Conservation (phyloP, 2,797 vertebrate species). For the Valencia hispanica region DNA sequence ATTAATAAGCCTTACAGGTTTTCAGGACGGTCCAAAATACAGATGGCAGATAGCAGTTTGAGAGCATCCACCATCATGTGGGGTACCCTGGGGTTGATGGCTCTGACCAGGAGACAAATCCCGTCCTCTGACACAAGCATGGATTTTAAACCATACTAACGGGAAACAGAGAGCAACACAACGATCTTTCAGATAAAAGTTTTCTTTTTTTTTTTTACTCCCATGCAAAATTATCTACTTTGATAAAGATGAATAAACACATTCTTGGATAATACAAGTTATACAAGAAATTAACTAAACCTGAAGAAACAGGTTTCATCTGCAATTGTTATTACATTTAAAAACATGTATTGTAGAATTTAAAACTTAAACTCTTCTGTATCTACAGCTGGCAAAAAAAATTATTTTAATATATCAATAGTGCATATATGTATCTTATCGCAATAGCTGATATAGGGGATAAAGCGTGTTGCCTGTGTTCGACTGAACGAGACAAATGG, state of each 20-base stretch:
- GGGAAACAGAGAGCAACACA: conserved; percentile 1
- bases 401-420: neutral
- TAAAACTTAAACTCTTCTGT: too few species aligned
- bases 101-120: conserved; percentile 87
- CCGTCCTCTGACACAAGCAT: conserved; percentile 88
- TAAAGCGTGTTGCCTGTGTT: too few species aligned
- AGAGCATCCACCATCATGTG: conserved; percentile 93
- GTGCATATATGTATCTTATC: neutral
- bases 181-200: too few species aligned
- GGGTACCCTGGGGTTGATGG: conserved; percentile 86
- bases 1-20: conserved; percentile 82
- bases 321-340: too few species aligned
- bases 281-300: too few species aligned
- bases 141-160: conserved; percentile 89
- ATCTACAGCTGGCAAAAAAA: neutral
- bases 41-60: conserved; percentile 90
- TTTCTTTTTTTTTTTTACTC: too few species aligned
- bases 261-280: neutral
- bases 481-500: neutral
- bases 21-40: conserved; percentile 87
- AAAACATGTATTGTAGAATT: too few species aligned
- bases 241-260: neutral
- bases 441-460: neutral
- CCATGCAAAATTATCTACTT: neutral
- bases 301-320: too few species aligned